Base-by-base conservation (phyloP, 2,113 vertebrate genomes). In the Terrapene triunguis region DNA sequence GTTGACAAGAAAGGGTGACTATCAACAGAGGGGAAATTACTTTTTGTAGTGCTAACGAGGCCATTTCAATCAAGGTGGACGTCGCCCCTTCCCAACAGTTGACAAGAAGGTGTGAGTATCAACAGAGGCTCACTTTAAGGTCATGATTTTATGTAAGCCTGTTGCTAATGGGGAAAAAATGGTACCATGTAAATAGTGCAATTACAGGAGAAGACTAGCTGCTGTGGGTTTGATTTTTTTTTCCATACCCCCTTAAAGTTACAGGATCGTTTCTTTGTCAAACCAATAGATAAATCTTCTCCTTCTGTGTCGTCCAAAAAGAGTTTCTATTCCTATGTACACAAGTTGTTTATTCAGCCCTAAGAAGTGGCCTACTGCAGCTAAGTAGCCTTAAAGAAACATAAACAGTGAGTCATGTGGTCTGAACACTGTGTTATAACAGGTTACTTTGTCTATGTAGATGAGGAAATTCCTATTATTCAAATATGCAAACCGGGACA, bases 271-370 rank as follows among this genome's bases (percentile, higher is more conserved):
- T 88, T 85, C 38, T 42, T 90, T 32, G 17, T 27, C 25, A 42
- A 9, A 7, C 3, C 27, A 32, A 0, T 47, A 44, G 9, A 48
- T 79, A 5, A 4, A 3, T 6, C 48, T 51, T 38, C 0, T 78
- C 38, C 2, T 57, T 27, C 48, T 57, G 57, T 24, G 29, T 44
- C 16, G 7, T 32, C 48, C 16, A 6, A 2, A 55, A 47, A 50
- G 9, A 35, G 4, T 10, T 38, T 6, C 24, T 42, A 48, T 27
- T 72, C 69, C 1, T 3, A 0, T 3, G 5, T 10, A 9, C 3
- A 8, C 9, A 42, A 84, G 10, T 5, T 0, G 0, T 6, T 3
- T 0, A 17, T 90, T 11, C 22, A 8, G 4, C 27, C 6, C 42
- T 0, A 1, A 2, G 53, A 72, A 29, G 38, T 25, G 0, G 22